Evolutionary conservation across 2,113 vertebrate species (phyloP).

Genomic region (Odocoileus hemionus): DNA sequence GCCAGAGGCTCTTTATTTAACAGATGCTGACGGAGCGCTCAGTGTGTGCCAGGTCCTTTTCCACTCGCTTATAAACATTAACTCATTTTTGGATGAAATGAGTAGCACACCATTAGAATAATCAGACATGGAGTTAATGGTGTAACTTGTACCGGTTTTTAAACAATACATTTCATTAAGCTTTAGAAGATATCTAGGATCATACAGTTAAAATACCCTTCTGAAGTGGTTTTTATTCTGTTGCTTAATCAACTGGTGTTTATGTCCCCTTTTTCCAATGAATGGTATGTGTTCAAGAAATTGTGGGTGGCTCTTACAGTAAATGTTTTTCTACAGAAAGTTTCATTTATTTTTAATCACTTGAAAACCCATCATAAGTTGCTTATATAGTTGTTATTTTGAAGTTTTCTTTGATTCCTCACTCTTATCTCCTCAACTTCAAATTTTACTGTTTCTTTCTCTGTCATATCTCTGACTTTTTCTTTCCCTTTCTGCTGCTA

Average conservation of each 20-base stretch:
- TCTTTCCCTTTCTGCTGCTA: not conserved
- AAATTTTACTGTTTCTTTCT: not conserved
- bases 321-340: constrained; percentile 50
- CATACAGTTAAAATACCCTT: not conserved
- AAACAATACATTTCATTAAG: not conserved
- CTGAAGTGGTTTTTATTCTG: constrained; percentile 43
- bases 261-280: constrained; percentile 36
- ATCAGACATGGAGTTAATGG: not conserved
- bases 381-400: not conserved
- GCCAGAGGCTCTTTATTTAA: not conserved
- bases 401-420: constrained; percentile 27
- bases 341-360: not conserved
- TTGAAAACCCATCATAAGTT: not conserved
- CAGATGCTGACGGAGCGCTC: not conserved
- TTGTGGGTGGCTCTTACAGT: constrained; percentile 47
- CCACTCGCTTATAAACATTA: not conserved
- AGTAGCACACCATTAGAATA: not conserved
- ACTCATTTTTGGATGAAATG: not conserved
- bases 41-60: not conserved
- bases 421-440: not conserved
- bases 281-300: constrained; percentile 7
- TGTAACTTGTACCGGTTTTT: not conserved
- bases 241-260: not conserved
- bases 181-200: not conserved
- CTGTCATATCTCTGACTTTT: not conserved